Conservation (phyloP, 2,797 vertebrate genomes). For the Pangasius krempfi region DNA sequence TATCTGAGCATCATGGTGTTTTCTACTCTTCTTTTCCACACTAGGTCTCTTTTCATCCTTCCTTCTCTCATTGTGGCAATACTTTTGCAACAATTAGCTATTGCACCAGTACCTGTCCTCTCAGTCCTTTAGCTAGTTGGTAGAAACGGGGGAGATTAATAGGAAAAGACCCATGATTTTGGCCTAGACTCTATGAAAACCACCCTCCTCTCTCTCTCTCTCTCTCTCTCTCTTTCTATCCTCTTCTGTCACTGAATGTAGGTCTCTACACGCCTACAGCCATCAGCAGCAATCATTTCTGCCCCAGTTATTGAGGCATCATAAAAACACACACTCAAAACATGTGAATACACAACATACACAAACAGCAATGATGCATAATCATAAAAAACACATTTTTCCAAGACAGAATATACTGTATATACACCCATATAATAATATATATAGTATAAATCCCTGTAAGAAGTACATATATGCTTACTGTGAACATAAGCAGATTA, state of each 20-base stretch:
- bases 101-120: background rate
- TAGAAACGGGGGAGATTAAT: background rate
- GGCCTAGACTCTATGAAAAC: background rate
- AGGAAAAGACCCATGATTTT: background rate
- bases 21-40: conserved; percentile 13
- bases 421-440: background rate
- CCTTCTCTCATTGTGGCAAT: background rate
- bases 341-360: conserved; percentile 43
- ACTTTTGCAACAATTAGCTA: background rate
- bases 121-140: background rate
- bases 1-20: conserved; percentile 19
- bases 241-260: conserved; percentile 69
- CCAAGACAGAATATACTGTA: background rate
- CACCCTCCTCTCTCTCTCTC: conserved; percentile 1
- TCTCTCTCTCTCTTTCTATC: background rate
- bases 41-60: conserved; percentile 31
- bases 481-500: background rate
- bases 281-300: conserved; percentile 81
- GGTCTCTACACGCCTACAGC: conserved; percentile 77
- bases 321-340: conserved; percentile 60
- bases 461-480: background rate
- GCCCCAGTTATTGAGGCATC: conserved; percentile 78
- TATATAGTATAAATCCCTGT: background rate
- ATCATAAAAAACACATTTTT: background rate
- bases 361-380: conserved; percentile 4